Conservation (phyloP, 1,140 invertebrate species). For the Drosophila rhopaloa region DNA sequence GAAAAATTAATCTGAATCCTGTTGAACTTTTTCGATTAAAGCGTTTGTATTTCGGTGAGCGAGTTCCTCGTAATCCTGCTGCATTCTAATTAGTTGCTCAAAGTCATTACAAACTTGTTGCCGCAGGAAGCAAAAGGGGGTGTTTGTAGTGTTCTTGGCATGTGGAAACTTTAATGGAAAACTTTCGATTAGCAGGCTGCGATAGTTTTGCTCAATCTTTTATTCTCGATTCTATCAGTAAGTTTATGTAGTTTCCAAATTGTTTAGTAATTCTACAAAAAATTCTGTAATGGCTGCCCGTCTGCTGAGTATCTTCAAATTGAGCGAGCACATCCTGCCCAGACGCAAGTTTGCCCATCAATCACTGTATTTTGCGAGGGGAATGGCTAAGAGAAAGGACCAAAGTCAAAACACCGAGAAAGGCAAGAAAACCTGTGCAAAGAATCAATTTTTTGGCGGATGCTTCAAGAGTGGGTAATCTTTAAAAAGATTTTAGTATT, state of each 20-base stretch:
- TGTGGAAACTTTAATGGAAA: conserved; percentile 16
- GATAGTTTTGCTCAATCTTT: conserved; percentile 6
- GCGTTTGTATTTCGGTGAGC: conserved; percentile 30
- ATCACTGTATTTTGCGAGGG: conserved; percentile 1
- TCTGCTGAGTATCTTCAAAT: conserved; percentile 5
- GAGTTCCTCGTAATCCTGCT: conserved; percentile 18
- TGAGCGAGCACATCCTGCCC: conserved; percentile 10
- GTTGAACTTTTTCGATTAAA: conserved; percentile 60
- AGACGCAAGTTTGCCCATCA: conserved; percentile 1
- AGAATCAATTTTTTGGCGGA: conserved; percentile 29
- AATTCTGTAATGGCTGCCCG: conserved; percentile 8
- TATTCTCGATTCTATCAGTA: neutral
- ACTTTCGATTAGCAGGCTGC: conserved; percentile 36
- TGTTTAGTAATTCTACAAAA: neutral
- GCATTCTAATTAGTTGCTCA: conserved; percentile 58
- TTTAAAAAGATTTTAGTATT: neutral
- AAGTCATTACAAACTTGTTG: conserved; percentile 58
- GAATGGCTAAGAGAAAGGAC: conserved; percentile 22
- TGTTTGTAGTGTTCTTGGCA: conserved; percentile 6
- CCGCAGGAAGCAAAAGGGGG: conserved; percentile 1
- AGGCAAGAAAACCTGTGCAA: conserved; percentile 7
- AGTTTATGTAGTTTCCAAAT: neutral
- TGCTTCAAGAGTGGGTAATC: conserved; percentile 43
- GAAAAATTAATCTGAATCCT: conserved; percentile 6
- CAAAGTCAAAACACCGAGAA: conserved; percentile 12